Base-by-base conservation (phyloP, 2,113 vertebrate genomes). In the Megaceryle torquata region DNA sequence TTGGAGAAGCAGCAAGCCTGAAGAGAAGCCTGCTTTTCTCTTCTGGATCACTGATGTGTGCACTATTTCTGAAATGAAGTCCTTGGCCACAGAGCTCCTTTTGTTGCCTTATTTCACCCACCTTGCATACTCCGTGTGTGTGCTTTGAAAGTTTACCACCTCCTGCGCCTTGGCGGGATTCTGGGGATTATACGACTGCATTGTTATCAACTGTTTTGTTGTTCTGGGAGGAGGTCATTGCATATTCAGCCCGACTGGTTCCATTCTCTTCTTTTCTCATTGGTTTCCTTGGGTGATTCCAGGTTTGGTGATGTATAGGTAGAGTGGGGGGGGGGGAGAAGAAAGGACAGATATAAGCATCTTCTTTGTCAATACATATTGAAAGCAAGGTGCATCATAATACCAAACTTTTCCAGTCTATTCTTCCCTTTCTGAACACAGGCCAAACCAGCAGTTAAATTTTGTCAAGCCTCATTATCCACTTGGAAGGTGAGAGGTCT, bases 211-310 rank as follows among this genome's bases (percentile, higher is more conserved):
- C 97, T 93, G 98, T 97, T 97, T 98, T 99, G 98, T 96, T 98
- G 98, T 98, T 99, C 76, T 98, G 99, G 69, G 99, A 98, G 95
- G 99, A 98, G 96, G 99, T 99, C 99, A 99, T 99, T 98, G 99
- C 99, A 92, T 99, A 99, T 97, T 99, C 99, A 57, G 99, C 98
- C 31, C 97, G 98, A 83, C 98, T 98, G n/a, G 99, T 99, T 95
- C 99, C 99, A 0, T 99, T 99, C 97, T 99, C 99, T 71, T 99
- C 99, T 95, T 99, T 99, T 41, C 99, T 98, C 96, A 99, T 98
- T 69, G 99, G 99, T 99, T 99, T 99, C 99, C 99, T 99, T 97
- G 51, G 88, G 77, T 92, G 75, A 90, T 69, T 29, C 76, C 86
- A 82, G 60, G 59, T 78, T 93, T 0, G 2, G 48, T 44, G 79